These are phyloP conservation scores for Antigone vipio DNA, from an alignment of 2,113 vertebrate species.

Conservation along the genomic window DNA sequence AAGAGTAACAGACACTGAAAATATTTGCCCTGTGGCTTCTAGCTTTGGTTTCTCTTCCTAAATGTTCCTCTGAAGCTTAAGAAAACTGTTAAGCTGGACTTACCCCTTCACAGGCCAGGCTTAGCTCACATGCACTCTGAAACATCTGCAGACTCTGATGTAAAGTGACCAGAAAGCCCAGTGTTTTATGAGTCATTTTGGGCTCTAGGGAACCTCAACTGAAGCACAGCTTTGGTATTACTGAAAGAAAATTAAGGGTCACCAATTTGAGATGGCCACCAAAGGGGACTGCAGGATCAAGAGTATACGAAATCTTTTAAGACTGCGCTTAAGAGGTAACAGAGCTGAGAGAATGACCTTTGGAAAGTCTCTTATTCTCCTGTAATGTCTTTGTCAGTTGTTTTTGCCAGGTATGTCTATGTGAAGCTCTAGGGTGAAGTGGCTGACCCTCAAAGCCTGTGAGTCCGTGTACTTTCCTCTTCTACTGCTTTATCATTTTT, in stretches of 20 bases:
- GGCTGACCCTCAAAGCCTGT: background rate
- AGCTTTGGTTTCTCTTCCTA: conserved; percentile 21
- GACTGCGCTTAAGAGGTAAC: background rate
- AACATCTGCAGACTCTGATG: background rate
- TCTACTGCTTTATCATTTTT: background rate
- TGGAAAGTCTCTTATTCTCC: background rate
- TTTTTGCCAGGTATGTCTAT: background rate
- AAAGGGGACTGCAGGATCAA: background rate
- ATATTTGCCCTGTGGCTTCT: conserved; percentile 20
- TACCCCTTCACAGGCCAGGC: background rate
- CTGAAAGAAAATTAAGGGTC: background rate
- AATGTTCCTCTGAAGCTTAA: conserved; percentile 3
- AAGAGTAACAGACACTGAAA: background rate
- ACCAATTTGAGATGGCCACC: background rate
- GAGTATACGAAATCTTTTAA: background rate
- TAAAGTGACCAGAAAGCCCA: background rate
- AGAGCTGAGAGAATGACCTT: background rate
- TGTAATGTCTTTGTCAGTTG: background rate
- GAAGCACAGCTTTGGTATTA: background rate
- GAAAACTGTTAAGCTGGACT: background rate
- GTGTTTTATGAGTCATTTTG: conserved; percentile 12
- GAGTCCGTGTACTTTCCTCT: background rate
- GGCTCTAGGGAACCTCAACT: background rate
- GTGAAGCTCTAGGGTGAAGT: background rate
- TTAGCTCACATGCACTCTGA: background rate